These are phyloP conservation scores for Brevimyrus niger DNA, from an alignment of 2,113 vertebrate species.

Conservation along the genomic window DNA sequence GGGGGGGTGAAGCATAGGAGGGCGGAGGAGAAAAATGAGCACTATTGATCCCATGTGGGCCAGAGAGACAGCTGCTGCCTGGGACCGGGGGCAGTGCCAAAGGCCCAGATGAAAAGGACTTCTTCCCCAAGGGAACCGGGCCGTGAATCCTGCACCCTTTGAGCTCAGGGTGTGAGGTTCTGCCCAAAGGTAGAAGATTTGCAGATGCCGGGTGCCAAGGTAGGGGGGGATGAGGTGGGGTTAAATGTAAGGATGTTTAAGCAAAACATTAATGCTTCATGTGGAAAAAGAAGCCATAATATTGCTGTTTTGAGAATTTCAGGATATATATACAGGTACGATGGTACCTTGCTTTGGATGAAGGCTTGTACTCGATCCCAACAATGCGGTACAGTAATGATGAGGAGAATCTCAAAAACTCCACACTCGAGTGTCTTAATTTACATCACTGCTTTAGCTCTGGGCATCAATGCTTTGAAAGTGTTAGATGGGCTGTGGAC, in stretches of 20 bases:
- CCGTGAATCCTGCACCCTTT: background rate
- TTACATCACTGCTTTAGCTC: background rate
- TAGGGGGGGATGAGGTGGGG: background rate
- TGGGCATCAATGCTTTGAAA: background rate
- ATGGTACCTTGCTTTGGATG: background rate
- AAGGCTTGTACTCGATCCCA: background rate
- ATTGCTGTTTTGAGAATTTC: background rate
- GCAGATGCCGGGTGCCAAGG: background rate
- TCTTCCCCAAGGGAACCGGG: background rate
- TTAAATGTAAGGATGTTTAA: background rate
- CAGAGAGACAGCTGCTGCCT: background rate
- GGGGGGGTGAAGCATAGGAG: background rate
- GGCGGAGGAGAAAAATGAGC: constrained; percentile 9
- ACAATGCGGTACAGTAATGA: background rate
- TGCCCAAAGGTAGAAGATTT: background rate
- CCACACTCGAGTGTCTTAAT: background rate
- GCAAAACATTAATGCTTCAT: background rate
- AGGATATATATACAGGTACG: background rate
- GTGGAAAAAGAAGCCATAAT: background rate
- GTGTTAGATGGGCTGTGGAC: background rate
- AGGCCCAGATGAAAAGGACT: background rate
- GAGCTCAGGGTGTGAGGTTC: background rate
- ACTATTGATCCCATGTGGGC: constrained; percentile 5
- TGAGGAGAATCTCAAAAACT: background rate
- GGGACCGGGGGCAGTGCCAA: background rate